Evolutionary conservation across 2,113 vertebrate species (phyloP).

Genomic region (Chelonoidis abingdonii): DNA sequence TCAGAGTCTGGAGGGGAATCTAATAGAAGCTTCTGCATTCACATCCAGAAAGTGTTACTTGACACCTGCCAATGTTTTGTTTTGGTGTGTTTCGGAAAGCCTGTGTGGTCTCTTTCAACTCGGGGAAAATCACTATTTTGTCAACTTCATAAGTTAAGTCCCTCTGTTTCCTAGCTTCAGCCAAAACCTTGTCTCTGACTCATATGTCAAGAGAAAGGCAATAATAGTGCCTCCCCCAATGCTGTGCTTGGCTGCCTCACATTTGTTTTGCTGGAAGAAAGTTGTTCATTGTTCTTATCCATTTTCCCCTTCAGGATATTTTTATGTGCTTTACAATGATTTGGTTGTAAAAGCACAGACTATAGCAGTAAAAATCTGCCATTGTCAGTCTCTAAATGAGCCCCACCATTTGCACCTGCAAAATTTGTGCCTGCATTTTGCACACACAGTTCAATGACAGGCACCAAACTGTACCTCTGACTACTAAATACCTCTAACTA

Average conservation of each 20-base stretch:
- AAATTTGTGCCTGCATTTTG: slow-evolving; percentile 7
- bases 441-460: neutral
- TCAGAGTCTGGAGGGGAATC: slow-evolving; percentile 9
- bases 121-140: slow-evolving; percentile 21
- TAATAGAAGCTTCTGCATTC: slow-evolving; percentile 16
- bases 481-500: neutral
- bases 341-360: slow-evolving; percentile 1
- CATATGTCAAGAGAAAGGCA: slow-evolving; percentile 27
- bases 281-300: neutral
- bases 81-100: neutral
- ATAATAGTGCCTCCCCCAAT: neutral
- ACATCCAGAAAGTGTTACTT: neutral
- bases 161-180: slow-evolving; percentile 20
- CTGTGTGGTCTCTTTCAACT: neutral
- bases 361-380: neutral
- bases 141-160: slow-evolving; percentile 13
- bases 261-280: neutral
- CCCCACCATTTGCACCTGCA: neutral
- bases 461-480: neutral
- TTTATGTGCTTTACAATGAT: neutral
- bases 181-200: slow-evolving; percentile 41
- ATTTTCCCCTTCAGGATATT: slow-evolving; percentile 27
- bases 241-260: neutral
- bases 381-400: neutral
- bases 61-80: neutral